Conservation (phyloP, 1,140 invertebrate species). For the Drosophila bocki region DNA sequence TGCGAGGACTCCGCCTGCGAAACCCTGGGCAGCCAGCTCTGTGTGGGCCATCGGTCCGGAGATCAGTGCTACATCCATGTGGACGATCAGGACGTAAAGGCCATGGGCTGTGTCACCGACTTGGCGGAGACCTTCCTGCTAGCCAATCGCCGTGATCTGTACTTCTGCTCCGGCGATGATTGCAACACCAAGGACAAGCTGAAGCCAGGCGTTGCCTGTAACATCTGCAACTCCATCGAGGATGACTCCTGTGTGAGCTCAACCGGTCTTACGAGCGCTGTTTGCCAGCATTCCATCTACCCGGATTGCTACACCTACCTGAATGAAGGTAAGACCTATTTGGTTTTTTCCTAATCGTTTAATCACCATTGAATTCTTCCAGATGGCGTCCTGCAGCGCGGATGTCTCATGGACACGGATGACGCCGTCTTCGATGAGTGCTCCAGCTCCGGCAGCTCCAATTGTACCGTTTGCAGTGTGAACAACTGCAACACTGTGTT, state of each 20-base stretch:
- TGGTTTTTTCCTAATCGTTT: neutral
- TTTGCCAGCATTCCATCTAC: conserved; percentile 55
- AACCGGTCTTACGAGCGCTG: neutral
- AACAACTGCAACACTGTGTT: conserved; percentile 61
- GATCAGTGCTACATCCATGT: conserved; percentile 77
- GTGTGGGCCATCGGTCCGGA: conserved; percentile 46
- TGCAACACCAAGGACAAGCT: conserved; percentile 67
- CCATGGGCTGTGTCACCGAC: conserved; percentile 73
- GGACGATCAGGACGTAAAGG: conserved; percentile 37
- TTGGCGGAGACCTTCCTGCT: conserved; percentile 31
- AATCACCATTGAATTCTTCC: neutral
- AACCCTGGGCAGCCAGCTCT: conserved; percentile 11
- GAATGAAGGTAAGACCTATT: conserved; percentile 39
- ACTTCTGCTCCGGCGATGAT: conserved; percentile 62
- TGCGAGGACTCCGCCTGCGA: conserved; percentile 52
- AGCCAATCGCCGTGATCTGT: conserved; percentile 46
- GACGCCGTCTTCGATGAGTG: conserved; percentile 69
- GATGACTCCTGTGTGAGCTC: conserved; percentile 37
- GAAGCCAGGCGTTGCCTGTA: conserved; percentile 21
- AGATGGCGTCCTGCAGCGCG: conserved; percentile 66
- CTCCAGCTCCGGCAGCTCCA: conserved; percentile 30
- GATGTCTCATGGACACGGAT: conserved; percentile 59
- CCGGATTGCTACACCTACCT: conserved; percentile 58
- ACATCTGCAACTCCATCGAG: conserved; percentile 37
- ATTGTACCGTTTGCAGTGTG: conserved; percentile 50